These are phyloP conservation scores for Mimas tiliae DNA, from an alignment of 2,888 invertebrate genomes.

Conservation along the genomic window DNA sequence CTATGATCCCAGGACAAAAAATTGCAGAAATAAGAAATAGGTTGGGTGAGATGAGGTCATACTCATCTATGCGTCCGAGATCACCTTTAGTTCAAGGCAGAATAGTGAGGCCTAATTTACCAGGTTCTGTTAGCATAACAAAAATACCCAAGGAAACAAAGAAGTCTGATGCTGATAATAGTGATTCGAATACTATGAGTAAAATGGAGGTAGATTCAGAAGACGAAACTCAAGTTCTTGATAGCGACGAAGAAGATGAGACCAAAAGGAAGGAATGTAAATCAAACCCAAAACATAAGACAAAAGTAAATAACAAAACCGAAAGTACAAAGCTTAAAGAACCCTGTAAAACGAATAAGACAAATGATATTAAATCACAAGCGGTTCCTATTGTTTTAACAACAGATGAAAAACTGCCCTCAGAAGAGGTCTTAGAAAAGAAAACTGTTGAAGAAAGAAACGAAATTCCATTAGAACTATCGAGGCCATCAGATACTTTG, in stretches of 20 bases:
- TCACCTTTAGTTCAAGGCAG: constrained; percentile 59
- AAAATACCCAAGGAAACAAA: constrained; percentile 67
- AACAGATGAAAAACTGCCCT: constrained; percentile 73
- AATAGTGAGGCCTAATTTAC: constrained; percentile 64
- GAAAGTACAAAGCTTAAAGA: constrained; percentile 31
- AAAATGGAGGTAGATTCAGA: constrained; percentile 64
- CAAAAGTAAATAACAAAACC: constrained; percentile 34
- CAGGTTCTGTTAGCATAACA: constrained; percentile 77
- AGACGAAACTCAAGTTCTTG: constrained; percentile 73
- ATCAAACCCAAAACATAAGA: constrained; percentile 39
- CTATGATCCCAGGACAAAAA: constrained; percentile 71
- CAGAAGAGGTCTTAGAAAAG: constrained; percentile 70
- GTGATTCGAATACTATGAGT: constrained; percentile 46
- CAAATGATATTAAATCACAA: constrained; percentile 42
- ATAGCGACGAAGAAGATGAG: constrained; percentile 71
- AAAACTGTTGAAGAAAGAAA: constrained; percentile 47
- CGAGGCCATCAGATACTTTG: constrained; percentile 39
- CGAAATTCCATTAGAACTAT: constrained; percentile 42
- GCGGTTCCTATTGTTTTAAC: constrained; percentile 65
- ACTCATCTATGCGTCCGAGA: constrained; percentile 63
- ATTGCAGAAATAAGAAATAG: constrained; percentile 72
- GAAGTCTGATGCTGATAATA: constrained; percentile 54
- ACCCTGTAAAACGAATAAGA: constrained; percentile 34
- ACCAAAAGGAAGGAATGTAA: constrained; percentile 42
- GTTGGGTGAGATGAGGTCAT: constrained; percentile 66